Percentiles rank a stretch among this genome's conserved stretches.
Evolutionary conservation across 1,140 invertebrate species (phyloP).

Genomic region (Magallana ariakensis): DNA sequence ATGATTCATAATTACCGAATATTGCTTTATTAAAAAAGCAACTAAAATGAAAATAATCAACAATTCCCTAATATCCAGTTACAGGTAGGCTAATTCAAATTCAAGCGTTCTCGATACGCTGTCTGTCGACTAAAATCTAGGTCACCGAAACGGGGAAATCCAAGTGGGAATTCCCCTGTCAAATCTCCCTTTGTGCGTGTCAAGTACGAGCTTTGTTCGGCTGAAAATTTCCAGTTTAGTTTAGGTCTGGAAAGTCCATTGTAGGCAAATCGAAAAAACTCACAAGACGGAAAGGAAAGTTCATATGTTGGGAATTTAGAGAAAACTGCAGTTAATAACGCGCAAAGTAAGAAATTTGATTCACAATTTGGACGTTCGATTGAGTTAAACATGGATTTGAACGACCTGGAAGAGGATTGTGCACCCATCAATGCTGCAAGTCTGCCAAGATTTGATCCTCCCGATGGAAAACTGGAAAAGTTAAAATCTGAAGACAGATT

Average conservation of each 20-base stretch:
- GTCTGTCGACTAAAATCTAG: conserved; percentile 3
- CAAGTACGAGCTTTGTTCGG: neutral
- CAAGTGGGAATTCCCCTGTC: conserved; percentile 2
- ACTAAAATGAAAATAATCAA: too few relatives aligned
- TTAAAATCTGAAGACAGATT: neutral
- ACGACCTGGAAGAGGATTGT: conserved; percentile 3
- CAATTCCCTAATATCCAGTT: too few relatives aligned
- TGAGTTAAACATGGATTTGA: neutral
- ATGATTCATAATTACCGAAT: too few relatives aligned
- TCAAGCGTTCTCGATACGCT: neutral
- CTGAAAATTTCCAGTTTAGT: conserved; percentile 19
- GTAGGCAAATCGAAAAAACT: too few relatives aligned
- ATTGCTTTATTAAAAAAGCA: too few relatives aligned
- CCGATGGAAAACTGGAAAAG: neutral
- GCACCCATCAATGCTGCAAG: neutral
- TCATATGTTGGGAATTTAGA: neutral
- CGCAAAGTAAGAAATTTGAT: neutral
- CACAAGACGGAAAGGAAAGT: neutral
- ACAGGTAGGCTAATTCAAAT: too few relatives aligned
- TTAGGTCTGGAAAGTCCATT: conserved; percentile 6
- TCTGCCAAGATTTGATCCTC: neutral
- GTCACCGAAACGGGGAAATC: conserved; percentile 28
- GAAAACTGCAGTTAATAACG: neutral
- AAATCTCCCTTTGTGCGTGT: conserved; percentile 28
- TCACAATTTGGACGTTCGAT: neutral